phyloP scores from a whole-genome alignment of 2,888 invertebrate genomes.

The Schizotus pectinicornis region DNA sequence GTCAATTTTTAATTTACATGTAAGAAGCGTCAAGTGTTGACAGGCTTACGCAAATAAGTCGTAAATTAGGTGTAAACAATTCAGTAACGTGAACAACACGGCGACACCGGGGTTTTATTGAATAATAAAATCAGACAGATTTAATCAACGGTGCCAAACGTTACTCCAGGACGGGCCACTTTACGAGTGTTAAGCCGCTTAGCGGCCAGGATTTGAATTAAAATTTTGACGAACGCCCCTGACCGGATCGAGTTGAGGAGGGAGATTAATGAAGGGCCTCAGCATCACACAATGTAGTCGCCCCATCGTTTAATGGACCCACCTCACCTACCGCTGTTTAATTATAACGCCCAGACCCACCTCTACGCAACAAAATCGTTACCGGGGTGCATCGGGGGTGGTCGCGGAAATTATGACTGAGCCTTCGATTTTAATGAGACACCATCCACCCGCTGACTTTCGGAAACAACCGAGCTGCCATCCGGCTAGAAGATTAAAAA shows the following conservation, averaged over 20 bases:
- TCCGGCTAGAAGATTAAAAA: too few relatives aligned
- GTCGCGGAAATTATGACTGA: too few relatives aligned
- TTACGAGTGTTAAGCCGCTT: neutral
- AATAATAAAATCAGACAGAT: neutral
- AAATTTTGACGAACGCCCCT: neutral
- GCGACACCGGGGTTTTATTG: too few relatives aligned
- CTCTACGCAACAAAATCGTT: conserved; percentile 3
- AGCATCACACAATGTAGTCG: conserved; percentile 42
- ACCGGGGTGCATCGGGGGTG: too few relatives aligned
- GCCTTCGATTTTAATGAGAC: too few relatives aligned
- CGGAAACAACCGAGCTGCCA: too few relatives aligned
- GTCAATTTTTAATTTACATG: neutral
- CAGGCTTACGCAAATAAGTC: too few relatives aligned
- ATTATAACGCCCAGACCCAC: conserved; percentile 36
- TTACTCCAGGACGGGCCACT: neutral
- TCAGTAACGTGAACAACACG: too few relatives aligned
- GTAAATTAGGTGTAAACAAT: too few relatives aligned
- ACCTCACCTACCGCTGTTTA: conserved; percentile 39
- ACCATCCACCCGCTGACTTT: too few relatives aligned
- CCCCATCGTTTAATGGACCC: conserved; percentile 46
- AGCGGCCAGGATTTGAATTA: neutral
- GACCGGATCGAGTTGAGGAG: neutral
- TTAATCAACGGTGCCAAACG: neutral
- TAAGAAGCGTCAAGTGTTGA: neutral
- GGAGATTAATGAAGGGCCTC: too few relatives aligned